Evolutionary conservation across 2,797 vertebrate species (phyloP).

Genomic region (Podargus strigoides): DNA sequence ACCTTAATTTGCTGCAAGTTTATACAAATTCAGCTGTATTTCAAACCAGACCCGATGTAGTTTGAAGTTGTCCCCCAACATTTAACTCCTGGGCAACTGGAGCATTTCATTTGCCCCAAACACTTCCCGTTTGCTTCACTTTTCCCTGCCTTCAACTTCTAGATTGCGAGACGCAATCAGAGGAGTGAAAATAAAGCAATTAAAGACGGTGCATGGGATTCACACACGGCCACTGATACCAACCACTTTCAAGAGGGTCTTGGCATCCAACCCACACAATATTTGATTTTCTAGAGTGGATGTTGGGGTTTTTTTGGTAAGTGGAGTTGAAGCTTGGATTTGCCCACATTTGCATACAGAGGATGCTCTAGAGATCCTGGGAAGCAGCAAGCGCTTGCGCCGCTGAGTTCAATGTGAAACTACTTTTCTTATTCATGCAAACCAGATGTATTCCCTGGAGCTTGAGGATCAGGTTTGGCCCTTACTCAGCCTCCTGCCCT

Average conservation of each 20-base stretch:
- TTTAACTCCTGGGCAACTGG: not conserved
- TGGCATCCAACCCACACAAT: constrained; percentile 1
- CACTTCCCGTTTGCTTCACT: not conserved
- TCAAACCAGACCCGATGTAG: not conserved
- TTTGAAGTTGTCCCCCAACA: not conserved
- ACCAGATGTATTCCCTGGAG: not conserved
- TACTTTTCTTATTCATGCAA: not conserved
- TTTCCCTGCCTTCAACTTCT: not conserved
- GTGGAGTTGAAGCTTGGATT: not conserved
- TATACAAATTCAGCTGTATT: not conserved
- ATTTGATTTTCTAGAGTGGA: not conserved
- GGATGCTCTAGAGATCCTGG: not conserved
- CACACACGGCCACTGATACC: not conserved
- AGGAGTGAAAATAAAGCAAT: constrained; percentile 39
- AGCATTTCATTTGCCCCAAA: not conserved
- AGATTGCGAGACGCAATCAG: not conserved
- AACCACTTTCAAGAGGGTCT: constrained; percentile 29
- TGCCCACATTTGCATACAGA: not conserved
- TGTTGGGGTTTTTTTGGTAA: not conserved
- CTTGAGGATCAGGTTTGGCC: not conserved
- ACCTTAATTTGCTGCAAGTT: not conserved
- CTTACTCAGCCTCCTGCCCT: not conserved
- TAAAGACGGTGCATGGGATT: not conserved
- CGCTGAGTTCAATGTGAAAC: not conserved
- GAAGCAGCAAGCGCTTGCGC: not conserved